Conservation (phyloP, 2,888 invertebrate genomes). For the Drosophila hawaiiensis region DNA sequence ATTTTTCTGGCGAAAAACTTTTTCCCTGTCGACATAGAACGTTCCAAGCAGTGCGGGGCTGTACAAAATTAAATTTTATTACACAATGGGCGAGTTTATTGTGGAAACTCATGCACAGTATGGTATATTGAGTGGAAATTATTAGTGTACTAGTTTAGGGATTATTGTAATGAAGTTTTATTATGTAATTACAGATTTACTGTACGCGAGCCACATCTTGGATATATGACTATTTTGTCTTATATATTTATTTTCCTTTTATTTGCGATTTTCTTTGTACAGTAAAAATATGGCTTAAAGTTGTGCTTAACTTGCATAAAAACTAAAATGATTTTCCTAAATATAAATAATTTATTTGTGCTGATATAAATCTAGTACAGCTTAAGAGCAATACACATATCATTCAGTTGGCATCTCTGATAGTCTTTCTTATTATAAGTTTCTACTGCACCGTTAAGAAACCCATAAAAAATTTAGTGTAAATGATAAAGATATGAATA, state of each 20-base stretch:
- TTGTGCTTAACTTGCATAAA: neutral
- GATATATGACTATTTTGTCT: no score
- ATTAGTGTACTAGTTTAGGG: neutral
- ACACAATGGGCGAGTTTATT: slow-evolving; percentile 22
- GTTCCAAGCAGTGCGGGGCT: slow-evolving; percentile 4
- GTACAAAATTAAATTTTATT: slow-evolving; percentile 29
- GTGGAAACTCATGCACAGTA: slow-evolving; percentile 34
- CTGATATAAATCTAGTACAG: neutral
- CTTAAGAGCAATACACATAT: neutral
- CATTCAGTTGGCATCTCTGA: neutral
- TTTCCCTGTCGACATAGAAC: slow-evolving; percentile 33
- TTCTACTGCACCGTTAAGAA: neutral
- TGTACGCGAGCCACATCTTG: neutral
- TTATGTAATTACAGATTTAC: neutral
- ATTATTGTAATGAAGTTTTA: neutral
- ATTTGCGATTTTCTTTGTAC: neutral
- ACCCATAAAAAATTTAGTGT: neutral
- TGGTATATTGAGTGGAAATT: neutral
- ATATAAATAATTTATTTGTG: neutral
- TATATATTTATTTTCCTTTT: neutral
- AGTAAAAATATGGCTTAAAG: neutral
- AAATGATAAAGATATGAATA: slow-evolving; percentile 41
- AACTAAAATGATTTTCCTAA: neutral
- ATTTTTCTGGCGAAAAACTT: slow-evolving; percentile 50
- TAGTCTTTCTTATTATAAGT: neutral